Conservation (phyloP, 2,797 vertebrate species). For the Ibycter americanus region DNA sequence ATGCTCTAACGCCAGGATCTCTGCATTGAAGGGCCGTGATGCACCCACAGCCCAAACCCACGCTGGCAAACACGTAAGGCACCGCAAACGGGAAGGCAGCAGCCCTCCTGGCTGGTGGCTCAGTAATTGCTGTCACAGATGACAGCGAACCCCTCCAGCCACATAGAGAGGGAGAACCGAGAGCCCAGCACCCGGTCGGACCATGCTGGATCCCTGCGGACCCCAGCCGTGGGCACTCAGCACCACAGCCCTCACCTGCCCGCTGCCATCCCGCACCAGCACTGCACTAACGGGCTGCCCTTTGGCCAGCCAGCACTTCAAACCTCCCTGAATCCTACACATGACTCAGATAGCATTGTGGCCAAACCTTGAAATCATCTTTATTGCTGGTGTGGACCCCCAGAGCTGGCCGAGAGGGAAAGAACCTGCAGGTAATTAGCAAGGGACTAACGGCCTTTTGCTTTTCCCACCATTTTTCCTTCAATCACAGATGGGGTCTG, state of each 20-base stretch:
- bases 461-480: neutral
- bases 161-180: neutral
- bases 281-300: neutral
- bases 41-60: neutral
- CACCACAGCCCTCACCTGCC: neutral
- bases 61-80: rapidly evolving
- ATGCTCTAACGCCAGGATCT: neutral
- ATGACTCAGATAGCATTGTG: rapidly evolving
- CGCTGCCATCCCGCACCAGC: neutral
- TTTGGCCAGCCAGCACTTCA: neutral
- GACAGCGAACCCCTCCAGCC: rapidly evolving
- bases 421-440: neutral
- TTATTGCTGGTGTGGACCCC: neutral
- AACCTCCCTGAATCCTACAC: rapidly evolving
- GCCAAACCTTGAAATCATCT: neutral
- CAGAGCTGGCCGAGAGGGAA: neutral
- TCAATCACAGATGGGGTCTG: rapidly evolving
- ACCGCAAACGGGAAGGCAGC: neutral
- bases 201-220: rapidly evolving
- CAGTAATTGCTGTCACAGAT: neutral
- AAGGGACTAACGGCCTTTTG: neutral
- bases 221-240: rapidly evolving
- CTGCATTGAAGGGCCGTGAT: neutral
- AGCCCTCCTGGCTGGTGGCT: neutral
- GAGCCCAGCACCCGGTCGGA: neutral